phyloP scores from a whole-genome alignment of 2,888 invertebrate genomes.

The Nebria brevicollis region DNA sequence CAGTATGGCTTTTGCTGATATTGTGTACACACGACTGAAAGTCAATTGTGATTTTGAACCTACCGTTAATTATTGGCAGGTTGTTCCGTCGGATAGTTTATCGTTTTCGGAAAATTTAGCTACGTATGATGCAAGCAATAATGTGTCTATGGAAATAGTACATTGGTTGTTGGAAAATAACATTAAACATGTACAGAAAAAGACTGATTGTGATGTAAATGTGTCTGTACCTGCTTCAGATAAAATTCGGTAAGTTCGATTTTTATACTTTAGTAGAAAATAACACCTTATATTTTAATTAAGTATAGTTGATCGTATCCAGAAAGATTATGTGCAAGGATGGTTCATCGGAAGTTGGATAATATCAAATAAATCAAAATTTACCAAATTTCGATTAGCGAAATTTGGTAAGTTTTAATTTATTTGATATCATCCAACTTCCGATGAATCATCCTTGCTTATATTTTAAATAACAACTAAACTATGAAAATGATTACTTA shows the following conservation, averaged over 20 bases:
- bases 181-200: conserved; percentile 44
- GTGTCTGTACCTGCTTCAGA: conserved; percentile 52
- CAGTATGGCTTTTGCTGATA: conserved; percentile 53
- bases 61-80: conserved; percentile 54
- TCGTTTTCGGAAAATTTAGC: conserved; percentile 58
- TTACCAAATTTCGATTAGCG: too few relatives aligned
- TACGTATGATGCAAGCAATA: conserved; percentile 53
- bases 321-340: too few relatives aligned
- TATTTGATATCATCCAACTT: too few relatives aligned
- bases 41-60: conserved; percentile 55
- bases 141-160: conserved; percentile 57
- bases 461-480: too few relatives aligned
- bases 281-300: too few relatives aligned
- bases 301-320: too few relatives aligned
- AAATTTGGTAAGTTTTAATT: too few relatives aligned
- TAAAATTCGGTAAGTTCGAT: conserved; percentile 55
- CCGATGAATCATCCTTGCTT: too few relatives aligned
- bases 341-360: too few relatives aligned
- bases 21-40: conserved; percentile 51
- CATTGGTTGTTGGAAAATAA: conserved; percentile 55
- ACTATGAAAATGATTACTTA: too few relatives aligned
- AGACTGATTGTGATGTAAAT: conserved; percentile 49
- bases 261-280: conserved; percentile 58
- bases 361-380: too few relatives aligned
- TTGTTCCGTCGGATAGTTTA: conserved; percentile 59